Conservation (phyloP, 2,888 invertebrate genomes). For the Zygogramma bicolorata region DNA sequence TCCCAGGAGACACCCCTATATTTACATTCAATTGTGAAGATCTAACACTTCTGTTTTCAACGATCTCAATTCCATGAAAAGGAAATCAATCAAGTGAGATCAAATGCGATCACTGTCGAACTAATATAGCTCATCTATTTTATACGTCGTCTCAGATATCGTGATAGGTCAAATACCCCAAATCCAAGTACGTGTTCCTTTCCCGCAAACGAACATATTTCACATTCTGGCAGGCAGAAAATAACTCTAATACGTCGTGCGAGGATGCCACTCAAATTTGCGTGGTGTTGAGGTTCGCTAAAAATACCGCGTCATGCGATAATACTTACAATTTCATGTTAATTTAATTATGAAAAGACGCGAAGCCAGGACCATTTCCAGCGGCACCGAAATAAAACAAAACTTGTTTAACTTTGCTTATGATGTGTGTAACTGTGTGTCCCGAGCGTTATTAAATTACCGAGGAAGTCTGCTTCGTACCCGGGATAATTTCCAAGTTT, state of each 20-base stretch:
- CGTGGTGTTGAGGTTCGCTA: slow-evolving; percentile 13
- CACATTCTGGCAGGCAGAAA: slow-evolving; percentile 20
- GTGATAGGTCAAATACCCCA: slow-evolving; percentile 14
- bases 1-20: too few species aligned
- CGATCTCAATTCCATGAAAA: too few species aligned
- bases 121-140: neutral
- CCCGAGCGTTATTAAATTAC: slow-evolving; percentile 39
- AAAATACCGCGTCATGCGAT: slow-evolving; percentile 32
- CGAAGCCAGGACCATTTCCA: slow-evolving; percentile 9
- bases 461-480: slow-evolving; percentile 36
- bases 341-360: slow-evolving; percentile 36
- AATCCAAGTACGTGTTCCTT: slow-evolving; percentile 16
- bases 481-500: slow-evolving; percentile 36
- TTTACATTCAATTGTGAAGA: too few species aligned
- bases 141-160: neutral
- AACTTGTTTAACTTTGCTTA: slow-evolving; percentile 34
- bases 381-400: slow-evolving; percentile 5
- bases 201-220: slow-evolving; percentile 5
- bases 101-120: too few species aligned
- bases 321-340: slow-evolving; percentile 37
- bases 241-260: slow-evolving; percentile 11
- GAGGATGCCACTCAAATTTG: slow-evolving; percentile 5
- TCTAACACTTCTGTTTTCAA: too few species aligned
- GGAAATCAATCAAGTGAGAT: too few species aligned
- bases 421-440: slow-evolving; percentile 40